A percentile compares a stretch with the other conserved stretches of the same genome.
Conservation (phyloP, 1,140 invertebrate genomes). For the Drosophila takahashii region DNA sequence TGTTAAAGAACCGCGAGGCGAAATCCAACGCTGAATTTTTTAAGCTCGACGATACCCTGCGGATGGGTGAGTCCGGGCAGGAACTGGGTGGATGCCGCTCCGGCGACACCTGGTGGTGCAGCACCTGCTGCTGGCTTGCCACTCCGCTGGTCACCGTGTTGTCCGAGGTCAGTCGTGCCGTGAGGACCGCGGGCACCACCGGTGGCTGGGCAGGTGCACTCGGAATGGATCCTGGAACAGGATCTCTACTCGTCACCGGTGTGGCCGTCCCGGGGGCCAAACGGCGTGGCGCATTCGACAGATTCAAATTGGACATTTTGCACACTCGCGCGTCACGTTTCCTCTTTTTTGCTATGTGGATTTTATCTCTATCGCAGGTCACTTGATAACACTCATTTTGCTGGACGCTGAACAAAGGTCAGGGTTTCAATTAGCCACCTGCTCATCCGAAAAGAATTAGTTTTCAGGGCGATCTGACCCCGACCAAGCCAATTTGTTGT, state of each 20-base stretch:
- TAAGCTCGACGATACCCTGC: conserved; percentile 78
- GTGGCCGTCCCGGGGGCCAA: conserved; percentile 71
- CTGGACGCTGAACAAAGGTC: conserved; percentile 17
- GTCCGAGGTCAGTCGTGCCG: conserved; percentile 56
- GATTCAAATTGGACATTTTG: conserved; percentile 74
- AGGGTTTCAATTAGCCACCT: conserved; percentile 16
- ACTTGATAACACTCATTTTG: conserved; percentile 54
- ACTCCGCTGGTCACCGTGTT: conserved; percentile 58
- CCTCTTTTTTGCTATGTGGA: conserved; percentile 21
- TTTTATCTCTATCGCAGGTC: conserved; percentile 28
- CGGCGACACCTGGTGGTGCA: conserved; percentile 17
- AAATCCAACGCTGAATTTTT: conserved; percentile 81
- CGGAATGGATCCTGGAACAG: conserved; percentile 11
- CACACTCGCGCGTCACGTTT: conserved; percentile 16
- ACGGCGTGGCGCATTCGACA: conserved; percentile 65
- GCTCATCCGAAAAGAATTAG: conserved; percentile 11
- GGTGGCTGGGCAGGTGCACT: conserved; percentile 9
- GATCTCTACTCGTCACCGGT: conserved; percentile 41
- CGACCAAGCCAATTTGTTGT: conserved; percentile 50
- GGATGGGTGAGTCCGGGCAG: conserved; percentile 80
- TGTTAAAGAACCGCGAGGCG: conserved; percentile 88
- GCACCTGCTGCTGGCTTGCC: conserved; percentile 13
- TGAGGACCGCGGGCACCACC: conserved; percentile 24
- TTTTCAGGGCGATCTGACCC: neutral
- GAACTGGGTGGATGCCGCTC: conserved; percentile 56